Evolutionary conservation across 2,888 invertebrate species (phyloP).

Genomic region (Anoplius nigerrimus): DNA sequence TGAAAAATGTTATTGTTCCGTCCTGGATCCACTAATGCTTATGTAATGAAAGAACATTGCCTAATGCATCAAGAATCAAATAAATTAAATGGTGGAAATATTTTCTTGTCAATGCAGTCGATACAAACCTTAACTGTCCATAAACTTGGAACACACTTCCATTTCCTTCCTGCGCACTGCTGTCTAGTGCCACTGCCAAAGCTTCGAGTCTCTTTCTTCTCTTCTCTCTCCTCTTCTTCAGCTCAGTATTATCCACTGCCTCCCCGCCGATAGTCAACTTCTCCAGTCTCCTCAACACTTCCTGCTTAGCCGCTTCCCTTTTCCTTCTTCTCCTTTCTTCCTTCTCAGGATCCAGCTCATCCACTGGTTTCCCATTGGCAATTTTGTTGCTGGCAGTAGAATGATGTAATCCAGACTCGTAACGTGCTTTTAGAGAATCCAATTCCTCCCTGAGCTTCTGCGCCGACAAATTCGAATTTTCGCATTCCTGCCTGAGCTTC

Average conservation of each 20-base stretch:
- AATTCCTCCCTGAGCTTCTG: constrained; percentile 65
- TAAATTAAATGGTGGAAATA: too few species aligned
- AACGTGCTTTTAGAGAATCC: constrained; percentile 54
- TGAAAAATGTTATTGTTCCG: too few species aligned
- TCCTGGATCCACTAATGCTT: too few species aligned
- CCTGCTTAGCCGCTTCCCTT: constrained; percentile 69
- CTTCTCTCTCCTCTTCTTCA: constrained; percentile 61
- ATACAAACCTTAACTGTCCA: constrained; percentile 65
- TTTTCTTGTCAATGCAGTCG: too few species aligned
- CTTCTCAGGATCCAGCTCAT: constrained; percentile 58
- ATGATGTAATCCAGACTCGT: constrained; percentile 29
- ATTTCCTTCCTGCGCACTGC: constrained; percentile 67
- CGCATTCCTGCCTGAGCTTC: constrained; percentile 62
- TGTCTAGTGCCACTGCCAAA: constrained; percentile 68
- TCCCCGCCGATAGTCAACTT: constrained; percentile 72
- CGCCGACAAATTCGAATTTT: constrained; percentile 65
- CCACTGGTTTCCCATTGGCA: constrained; percentile 20
- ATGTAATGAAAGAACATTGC: too few species aligned
- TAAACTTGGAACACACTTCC: constrained; percentile 72
- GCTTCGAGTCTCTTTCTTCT: constrained; percentile 66
- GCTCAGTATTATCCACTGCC: constrained; percentile 65
- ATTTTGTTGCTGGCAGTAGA: not conserved
- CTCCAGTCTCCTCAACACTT: constrained; percentile 68
- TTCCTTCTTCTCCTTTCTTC: constrained; percentile 65
- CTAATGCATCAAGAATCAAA: too few species aligned